Base-by-base conservation (phyloP, 2,888 invertebrate genomes). In the Epinotia bilunana region DNA sequence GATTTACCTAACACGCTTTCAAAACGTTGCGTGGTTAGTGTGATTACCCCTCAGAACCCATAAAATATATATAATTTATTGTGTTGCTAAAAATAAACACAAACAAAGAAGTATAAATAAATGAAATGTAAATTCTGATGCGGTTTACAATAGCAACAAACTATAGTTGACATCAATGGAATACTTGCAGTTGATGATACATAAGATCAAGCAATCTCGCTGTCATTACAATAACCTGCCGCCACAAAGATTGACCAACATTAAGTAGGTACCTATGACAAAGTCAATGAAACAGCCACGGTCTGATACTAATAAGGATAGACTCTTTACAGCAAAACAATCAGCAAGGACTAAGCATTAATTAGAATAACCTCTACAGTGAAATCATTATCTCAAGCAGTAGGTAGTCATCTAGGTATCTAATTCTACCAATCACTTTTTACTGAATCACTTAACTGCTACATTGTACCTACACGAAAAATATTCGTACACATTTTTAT, bases 141-240 rank as follows among this genome's bases (percentile, higher is more conserved):
- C n/a, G 53, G 53, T 39, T 39, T n/a, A 7, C 53, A 65, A 33
- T 53, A 64, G 49, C 60, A 64, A 65, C 12, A 39, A 60, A 68
- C 13, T 12, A 16, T 20, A 23, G n/a, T 28, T 46, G 39, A 33
- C n/a, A 46, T 6, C 43, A 28, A 9, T 23, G n/a, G 23, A 58
- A n/a, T 78, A 62, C 73, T 82, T 86, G 84, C 82, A 81, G 79
- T 77, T 77, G 74, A 76, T 77, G 76, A 80, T 81, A 79, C 81
- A 77, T 79, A 79, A 80, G 68, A 78, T 76, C 64, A 63, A 67
- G 76, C 76, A 77, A 72, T 76, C n/a, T 72, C 78, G 43, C 60
- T 58, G 53, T 71, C 43, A 12, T 71, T 72, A 53, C 72, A 74
- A 79, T 82, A 80, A 84, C 20, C 81, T 81, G 75, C 76, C 78